These are phyloP conservation scores for Synanceia verrucosa DNA, from an alignment of 2,797 vertebrate species.

Conservation along the genomic window DNA sequence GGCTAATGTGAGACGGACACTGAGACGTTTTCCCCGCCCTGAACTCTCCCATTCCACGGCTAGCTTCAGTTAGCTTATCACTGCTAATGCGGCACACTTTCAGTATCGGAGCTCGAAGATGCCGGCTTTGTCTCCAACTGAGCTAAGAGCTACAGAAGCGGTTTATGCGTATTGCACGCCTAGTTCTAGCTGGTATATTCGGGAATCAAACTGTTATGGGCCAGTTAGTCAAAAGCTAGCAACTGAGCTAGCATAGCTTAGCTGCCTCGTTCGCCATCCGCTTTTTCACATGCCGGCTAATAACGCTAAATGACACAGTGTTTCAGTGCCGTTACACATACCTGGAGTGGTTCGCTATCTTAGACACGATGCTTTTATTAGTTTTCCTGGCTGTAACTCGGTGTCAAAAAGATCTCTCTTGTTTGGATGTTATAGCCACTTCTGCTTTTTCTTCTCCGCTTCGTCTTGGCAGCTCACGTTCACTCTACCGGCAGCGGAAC, in stretches of 20 bases:
- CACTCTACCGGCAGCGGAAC: constrained; percentile 70
- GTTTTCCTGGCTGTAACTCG: not conserved
- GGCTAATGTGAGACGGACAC: not conserved
- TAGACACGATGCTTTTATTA: not conserved
- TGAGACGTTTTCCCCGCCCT: constrained; percentile 56
- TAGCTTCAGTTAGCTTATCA: constrained; percentile 14
- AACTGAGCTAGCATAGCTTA: constrained; percentile 27
- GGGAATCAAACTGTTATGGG: not conserved
- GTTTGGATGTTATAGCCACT: constrained; percentile 21
- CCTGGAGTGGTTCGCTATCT: constrained; percentile 30
- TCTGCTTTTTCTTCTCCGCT: constrained; percentile 56
- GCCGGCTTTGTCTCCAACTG: fast-evolving
- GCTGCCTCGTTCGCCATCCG: not conserved
- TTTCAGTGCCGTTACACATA: constrained; percentile 9
- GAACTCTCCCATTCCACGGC: not conserved
- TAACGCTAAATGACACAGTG: not conserved
- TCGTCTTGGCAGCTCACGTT: constrained; percentile 48
- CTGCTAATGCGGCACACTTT: not conserved
- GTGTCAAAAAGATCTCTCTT: not conserved
- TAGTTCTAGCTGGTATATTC: not conserved
- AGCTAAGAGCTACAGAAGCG: fast-evolving
- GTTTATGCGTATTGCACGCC: fast-evolving
- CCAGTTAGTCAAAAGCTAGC: constrained; percentile 15
- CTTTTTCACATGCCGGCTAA: constrained; percentile 42
- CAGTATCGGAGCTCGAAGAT: fast-evolving